A percentile compares a stretch with the other conserved stretches of the same genome.
Evolutionary conservation across 2,797 vertebrate genomes (phyloP).

Genomic region (Fringilla coelebs): DNA sequence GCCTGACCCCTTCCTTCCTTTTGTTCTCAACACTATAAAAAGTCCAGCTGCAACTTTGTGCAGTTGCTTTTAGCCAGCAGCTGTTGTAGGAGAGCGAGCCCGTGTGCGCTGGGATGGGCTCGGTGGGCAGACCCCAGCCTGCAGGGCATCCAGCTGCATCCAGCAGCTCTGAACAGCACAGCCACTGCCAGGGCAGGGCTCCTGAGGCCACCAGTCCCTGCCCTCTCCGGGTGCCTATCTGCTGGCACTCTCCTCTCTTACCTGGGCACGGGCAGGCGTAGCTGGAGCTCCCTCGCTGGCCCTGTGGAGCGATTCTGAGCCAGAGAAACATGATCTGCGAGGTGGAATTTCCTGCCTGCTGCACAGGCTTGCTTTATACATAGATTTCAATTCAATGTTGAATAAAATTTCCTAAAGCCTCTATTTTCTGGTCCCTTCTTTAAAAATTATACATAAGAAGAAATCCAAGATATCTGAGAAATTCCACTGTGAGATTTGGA

Average conservation of each 20-base stretch:
- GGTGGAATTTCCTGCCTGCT: slow-evolving; percentile 9
- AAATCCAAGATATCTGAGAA: background rate
- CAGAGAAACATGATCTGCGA: background rate
- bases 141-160: background rate
- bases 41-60: background rate
- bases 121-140: background rate
- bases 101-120: background rate
- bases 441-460: background rate
- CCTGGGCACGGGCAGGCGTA: background rate
- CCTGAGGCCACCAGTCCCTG: background rate
- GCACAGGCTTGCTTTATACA: background rate
- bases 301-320: background rate
- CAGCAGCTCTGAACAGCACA: background rate
- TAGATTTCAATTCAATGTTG: background rate
- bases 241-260: background rate
- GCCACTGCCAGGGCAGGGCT: background rate
- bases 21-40: background rate
- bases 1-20: background rate
- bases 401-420: background rate
- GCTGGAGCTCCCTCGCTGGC: background rate
- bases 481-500: background rate
- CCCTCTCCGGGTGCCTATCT: background rate
- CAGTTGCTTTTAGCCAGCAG: background rate
- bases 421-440: background rate
- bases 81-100: rapidly evolving